Evolutionary conservation across 2,797 vertebrate genomes (phyloP).

Genomic region (Crossoptilon crossoptilon): DNA sequence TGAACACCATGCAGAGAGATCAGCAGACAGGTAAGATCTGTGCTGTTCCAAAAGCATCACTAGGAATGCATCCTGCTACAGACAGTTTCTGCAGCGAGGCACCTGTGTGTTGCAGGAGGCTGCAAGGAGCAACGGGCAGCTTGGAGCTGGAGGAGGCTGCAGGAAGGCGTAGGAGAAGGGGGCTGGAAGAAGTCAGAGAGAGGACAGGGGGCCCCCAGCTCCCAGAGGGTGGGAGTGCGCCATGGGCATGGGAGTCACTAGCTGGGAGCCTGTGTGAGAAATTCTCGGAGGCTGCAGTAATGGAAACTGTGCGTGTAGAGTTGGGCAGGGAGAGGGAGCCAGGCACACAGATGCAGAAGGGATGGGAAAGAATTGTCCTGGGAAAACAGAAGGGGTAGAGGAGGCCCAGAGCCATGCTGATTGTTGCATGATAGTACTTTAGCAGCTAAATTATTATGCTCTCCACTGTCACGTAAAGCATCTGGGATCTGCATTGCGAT

Average conservation of each 20-base stretch:
- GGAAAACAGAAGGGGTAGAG: neutral
- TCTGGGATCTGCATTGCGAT: neutral
- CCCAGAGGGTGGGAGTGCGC: neutral
- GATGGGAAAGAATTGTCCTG: neutral
- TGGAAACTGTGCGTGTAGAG: neutral
- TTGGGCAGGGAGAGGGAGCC: neutral
- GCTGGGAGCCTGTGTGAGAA: neutral
- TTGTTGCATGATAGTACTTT: neutral
- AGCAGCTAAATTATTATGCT: neutral
- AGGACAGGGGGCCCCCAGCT: constrained; percentile 13
- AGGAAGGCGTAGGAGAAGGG: neutral
- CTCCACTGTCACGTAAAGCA: neutral
- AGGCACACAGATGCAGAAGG: neutral
- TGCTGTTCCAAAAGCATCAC: neutral
- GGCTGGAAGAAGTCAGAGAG: constrained; percentile 15
- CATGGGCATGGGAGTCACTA: constrained; percentile 27
- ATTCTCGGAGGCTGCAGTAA: constrained; percentile 24
- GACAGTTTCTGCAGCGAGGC: neutral
- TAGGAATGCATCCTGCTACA: neutral
- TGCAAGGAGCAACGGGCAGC: neutral
- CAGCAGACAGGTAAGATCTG: neutral
- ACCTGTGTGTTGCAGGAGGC: neutral
- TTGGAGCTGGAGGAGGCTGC: neutral
- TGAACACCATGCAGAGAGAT: neutral
- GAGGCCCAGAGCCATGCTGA: neutral